These are phyloP conservation scores for Chaitophorus viminalis DNA, from an alignment of 2,888 invertebrate genomes.

Conservation along the genomic window DNA sequence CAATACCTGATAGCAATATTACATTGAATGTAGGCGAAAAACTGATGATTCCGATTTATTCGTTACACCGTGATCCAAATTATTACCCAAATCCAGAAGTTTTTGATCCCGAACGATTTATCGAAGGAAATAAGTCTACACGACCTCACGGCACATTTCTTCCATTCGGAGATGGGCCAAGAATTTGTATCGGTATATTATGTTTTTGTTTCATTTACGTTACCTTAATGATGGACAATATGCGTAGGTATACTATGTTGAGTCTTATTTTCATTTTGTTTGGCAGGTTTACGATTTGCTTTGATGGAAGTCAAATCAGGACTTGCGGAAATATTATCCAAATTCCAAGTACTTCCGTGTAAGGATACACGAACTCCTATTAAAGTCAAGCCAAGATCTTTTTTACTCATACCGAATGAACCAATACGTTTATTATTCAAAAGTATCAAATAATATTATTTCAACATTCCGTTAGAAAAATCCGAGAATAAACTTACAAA, in stretches of 20 bases:
- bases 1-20: conserved; percentile 69
- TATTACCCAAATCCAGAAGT: conserved; percentile 71
- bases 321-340: conserved; percentile 69
- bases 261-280: background rate
- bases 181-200: conserved; percentile 68
- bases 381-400: conserved; percentile 59
- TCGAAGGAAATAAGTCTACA: conserved; percentile 70
- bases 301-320: conserved; percentile 71
- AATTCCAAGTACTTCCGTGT: conserved; percentile 64
- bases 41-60: conserved; percentile 71
- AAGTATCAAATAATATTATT: background rate
- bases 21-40: conserved; percentile 70
- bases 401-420: conserved; percentile 48
- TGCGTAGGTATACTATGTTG: background rate
- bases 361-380: conserved; percentile 63
- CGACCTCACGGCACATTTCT: conserved; percentile 69
- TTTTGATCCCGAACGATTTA: conserved; percentile 73
- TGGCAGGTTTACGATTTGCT: conserved; percentile 63
- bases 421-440: conserved; percentile 16
- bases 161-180: conserved; percentile 68
- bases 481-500: no score
- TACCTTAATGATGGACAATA: no score
- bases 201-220: background rate
- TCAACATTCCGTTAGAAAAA: no score
- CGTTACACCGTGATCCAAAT: conserved; percentile 72